Base-by-base conservation (phyloP, 2,113 vertebrate genomes). In the Macquaria australasica region DNA sequence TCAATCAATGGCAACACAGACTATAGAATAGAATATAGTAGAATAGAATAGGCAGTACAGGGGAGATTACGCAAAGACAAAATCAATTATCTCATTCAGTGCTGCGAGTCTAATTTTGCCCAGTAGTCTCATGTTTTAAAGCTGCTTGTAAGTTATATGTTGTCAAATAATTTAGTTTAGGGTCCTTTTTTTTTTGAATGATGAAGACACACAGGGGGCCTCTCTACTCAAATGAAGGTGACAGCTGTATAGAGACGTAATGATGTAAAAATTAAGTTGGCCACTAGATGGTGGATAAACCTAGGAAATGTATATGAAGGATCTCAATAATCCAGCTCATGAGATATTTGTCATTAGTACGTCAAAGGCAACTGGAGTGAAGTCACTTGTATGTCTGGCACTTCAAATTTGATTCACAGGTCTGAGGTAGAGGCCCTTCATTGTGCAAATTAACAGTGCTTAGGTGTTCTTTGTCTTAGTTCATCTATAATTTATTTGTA, bases 211-310 rank as follows among this genome's bases (percentile, higher is more conserved):
- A 58, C 1, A 45, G 15, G 6, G 18, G 39, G 9, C 10, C 50
- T 58, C 50, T 58, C 3, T 51, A 21, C 6, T 51, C 2, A 41
- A 21, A 67, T 60, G 2, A 37, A 55, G 14, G 41, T 2, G 1
- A 50, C 6, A 21, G 5, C 18, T 64, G 0, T 8, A 14, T n/a
- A 12, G 20, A 31, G 31, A 5, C 69, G 63, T 39, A 67, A 45
- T 71, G 41, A 18, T 75, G 77, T 37, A 43, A 68, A 62, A 72
- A 34, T 43, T 12, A 43, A 34, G 1, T 72, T 82, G 74, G 62
- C 86, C 93, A 94, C 87, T 86, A 93, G 91, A 72, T 89, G 94
- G 91, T 21, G 70, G 28, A 20, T 48, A 39, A 37, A 41, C n/a
- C 37, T 20, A 31, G 84, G 48, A 80, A 76, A 73, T 78, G 58